Evolutionary conservation across 2,888 invertebrate genomes (phyloP), one percentile per base, ranked within the genome.

Genomic region (Camptogramma bilineatum): DNA sequence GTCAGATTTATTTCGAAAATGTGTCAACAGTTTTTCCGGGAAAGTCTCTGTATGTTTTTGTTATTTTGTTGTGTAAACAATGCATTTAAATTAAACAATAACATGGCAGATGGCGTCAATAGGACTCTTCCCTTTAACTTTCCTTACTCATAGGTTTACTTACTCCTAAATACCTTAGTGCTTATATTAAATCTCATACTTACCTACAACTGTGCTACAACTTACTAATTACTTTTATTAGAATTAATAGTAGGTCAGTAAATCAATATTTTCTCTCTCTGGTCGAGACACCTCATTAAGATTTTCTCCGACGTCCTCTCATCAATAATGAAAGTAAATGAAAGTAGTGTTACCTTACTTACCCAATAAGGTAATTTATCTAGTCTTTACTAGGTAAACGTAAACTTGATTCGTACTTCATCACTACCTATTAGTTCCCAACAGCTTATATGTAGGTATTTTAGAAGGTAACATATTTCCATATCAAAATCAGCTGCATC

Each of bases 101-200:
- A 74, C 64, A n/a, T n/a, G n/a, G n/a, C n/a, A 84, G 84, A 83
- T 83, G 84, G 78, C 80, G 80, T 62, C 78, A 78, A 13, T 4
- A 13, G 4, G 13, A 13, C 13, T 2, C 13, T 3, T 39, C 2
- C 3, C 34, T 39, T 34, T 13, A 8, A 24, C 24, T 52, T 31
- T 50, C n/a, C 2, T 4, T 34, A 18, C 34, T 24, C 28, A 54
- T 47, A 42, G 3, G 16, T 16, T 16, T 44, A 13, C 17, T 16
- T 44, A 44, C 44, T 44, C 24, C 24, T n/a, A 24, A 24, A 2
- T 24, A 28, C 28, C n/a, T n/a, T n/a, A n/a, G n/a, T n/a, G n/a
- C n/a, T n/a, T n/a, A n/a, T n/a, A n/a, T n/a, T n/a, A n/a, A n/a
- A n/a, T n/a, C n/a, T n/a, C n/a, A n/a, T n/a, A n/a, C n/a, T n/a